Percentiles rank a stretch among this genome's conserved stretches.
phyloP scores from a whole-genome alignment of 2,888 invertebrate species.

The Coleophora flavipennella region DNA sequence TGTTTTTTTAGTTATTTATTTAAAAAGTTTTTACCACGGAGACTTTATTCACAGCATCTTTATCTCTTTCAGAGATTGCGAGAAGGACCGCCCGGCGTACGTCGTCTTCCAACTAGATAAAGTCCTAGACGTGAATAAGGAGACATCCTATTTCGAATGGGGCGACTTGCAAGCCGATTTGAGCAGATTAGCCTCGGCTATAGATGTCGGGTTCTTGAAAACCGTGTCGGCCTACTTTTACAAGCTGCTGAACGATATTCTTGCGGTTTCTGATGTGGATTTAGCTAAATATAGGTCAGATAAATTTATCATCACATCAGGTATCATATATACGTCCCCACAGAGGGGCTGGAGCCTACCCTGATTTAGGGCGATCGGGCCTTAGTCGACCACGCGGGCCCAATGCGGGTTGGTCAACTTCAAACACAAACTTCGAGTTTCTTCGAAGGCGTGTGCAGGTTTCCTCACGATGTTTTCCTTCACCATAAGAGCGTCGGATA shows the following conservation, averaged over 20 bases:
- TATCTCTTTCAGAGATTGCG: conserved; percentile 74
- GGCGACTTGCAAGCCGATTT: conserved; percentile 69
- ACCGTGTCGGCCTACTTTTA: conserved; percentile 74
- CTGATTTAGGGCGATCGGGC: no score
- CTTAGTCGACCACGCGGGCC: no score
- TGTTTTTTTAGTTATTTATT: no score
- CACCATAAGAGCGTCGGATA: no score
- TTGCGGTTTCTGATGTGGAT: conserved; percentile 72
- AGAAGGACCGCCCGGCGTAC: conserved; percentile 81
- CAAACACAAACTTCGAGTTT: no score
- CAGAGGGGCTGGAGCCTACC: no score
- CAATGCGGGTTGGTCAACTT: no score
- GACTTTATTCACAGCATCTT: no score
- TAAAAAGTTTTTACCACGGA: no score
- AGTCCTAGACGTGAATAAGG: conserved; percentile 78
- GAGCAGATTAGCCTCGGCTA: conserved; percentile 62
- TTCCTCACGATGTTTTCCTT: no score
- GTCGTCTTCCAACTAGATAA: conserved; percentile 79
- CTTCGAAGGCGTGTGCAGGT: no score
- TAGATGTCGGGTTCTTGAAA: conserved; percentile 65
- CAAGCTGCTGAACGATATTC: conserved; percentile 70
- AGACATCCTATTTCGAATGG: conserved; percentile 78
- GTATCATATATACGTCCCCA: no score
- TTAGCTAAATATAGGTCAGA: conserved; percentile 73
- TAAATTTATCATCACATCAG: background rate